Evolutionary conservation across 2,888 invertebrate genomes (phyloP).

Genomic region (Slavum lentiscoides): DNA sequence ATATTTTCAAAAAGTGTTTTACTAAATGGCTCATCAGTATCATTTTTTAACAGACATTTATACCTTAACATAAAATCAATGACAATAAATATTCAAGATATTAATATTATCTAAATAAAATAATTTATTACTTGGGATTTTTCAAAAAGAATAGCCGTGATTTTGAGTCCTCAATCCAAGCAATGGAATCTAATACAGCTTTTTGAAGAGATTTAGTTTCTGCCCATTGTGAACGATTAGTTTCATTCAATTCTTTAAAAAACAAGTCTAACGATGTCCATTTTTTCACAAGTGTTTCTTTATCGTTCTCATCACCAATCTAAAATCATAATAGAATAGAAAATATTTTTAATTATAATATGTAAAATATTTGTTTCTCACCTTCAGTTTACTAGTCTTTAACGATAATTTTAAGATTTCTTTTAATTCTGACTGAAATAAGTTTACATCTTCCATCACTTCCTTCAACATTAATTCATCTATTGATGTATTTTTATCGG

Average conservation of each 20-base stretch:
- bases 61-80: slow-evolving; percentile 56
- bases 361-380: slow-evolving; percentile 11
- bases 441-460: slow-evolving; percentile 32
- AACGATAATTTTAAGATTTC: slow-evolving; percentile 35
- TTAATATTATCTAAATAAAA: background rate
- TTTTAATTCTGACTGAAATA: slow-evolving; percentile 39
- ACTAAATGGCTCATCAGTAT: slow-evolving; percentile 69
- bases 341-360: slow-evolving; percentile 6
- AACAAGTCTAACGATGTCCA: slow-evolving; percentile 66
- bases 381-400: slow-evolving; percentile 36
- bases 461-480: slow-evolving; percentile 42
- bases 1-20: slow-evolving; percentile 71
- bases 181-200: slow-evolving; percentile 63
- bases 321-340: slow-evolving; percentile 54
- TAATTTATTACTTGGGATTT: slow-evolving; percentile 57
- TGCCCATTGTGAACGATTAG: slow-evolving; percentile 65
- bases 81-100: background rate
- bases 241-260: slow-evolving; percentile 67
- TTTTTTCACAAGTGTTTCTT: slow-evolving; percentile 63
- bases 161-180: slow-evolving; percentile 66
- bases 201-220: slow-evolving; percentile 66
- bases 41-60: slow-evolving; percentile 60
- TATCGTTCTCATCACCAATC: slow-evolving; percentile 66
- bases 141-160: slow-evolving; percentile 59
- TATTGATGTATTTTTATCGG: slow-evolving; percentile 11